Evolutionary conservation across 2,797 vertebrate genomes (phyloP).

Genomic region (Poecilia wingei): DNA sequence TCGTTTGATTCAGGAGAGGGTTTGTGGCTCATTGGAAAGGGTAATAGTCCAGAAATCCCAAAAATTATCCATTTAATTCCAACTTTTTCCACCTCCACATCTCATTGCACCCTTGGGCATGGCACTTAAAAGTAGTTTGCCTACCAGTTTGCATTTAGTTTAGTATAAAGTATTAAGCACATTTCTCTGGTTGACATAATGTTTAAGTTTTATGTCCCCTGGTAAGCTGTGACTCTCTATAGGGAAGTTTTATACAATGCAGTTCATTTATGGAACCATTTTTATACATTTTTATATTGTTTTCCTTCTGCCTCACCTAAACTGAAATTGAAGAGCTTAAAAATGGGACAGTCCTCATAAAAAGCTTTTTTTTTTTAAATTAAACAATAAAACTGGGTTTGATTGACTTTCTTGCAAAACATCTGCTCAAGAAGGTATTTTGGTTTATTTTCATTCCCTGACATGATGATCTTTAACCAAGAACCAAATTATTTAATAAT

Average conservation of each 20-base stretch:
- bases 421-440: background rate
- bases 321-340: background rate
- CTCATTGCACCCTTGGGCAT: background rate
- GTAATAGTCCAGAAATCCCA: background rate
- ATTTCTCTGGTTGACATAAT: background rate
- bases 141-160: background rate
- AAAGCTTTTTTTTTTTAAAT: background rate
- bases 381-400: background rate
- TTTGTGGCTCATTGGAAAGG: background rate
- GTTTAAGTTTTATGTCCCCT: background rate
- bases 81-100: background rate
- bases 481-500: background rate
- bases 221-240: background rate
- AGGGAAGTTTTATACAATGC: background rate
- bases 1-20: background rate
- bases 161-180: background rate
- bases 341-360: background rate
- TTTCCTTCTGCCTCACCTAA: background rate
- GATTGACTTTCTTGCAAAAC: background rate
- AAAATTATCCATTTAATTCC: background rate
- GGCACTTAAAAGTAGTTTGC: background rate
- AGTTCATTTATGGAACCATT: background rate
- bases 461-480: background rate
- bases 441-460: background rate
- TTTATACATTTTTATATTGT: background rate